phyloP scores from a whole-genome alignment of 2,797 vertebrate genomes.

The Prunella strophiata region DNA sequence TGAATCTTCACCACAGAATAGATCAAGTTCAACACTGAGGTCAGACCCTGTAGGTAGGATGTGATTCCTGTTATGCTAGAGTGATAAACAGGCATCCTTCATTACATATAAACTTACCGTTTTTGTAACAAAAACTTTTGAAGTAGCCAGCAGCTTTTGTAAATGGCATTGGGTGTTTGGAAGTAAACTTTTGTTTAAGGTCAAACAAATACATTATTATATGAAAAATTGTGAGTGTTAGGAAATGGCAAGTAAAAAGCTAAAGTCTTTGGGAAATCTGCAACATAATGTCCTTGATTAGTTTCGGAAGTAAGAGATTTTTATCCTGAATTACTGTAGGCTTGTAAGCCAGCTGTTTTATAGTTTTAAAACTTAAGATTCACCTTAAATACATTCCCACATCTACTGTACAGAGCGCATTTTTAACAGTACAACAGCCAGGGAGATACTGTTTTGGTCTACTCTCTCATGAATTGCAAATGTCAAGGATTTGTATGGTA shows the following conservation, averaged over 20 bases:
- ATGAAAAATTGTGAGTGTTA: neutral
- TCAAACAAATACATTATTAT: constrained; percentile 15
- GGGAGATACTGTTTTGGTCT: neutral
- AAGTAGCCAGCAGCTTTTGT: constrained; percentile 43
- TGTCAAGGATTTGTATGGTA: neutral
- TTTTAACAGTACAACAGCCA: neutral
- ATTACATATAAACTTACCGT: neutral
- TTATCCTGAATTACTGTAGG: constrained; percentile 6
- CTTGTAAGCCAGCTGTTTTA: constrained; percentile 41
- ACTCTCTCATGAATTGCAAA: neutral
- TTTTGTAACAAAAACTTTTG: constrained; percentile 57
- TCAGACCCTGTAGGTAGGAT: constrained; percentile 37
- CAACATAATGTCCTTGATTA: constrained; percentile 19
- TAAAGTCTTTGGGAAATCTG: constrained; percentile 29
- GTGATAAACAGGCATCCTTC: neutral
- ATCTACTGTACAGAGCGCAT: constrained; percentile 26
- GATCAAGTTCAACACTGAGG: constrained; percentile 37
- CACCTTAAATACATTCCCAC: constrained; percentile 46
- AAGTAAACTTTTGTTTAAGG: constrained; percentile 42
- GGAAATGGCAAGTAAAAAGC: constrained; percentile 36
- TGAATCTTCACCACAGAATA: constrained; percentile 42
- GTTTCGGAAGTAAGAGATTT: constrained; percentile 38
- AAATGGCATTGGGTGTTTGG: constrained; percentile 31
- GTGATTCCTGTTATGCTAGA: constrained; percentile 16
- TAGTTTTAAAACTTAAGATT: constrained; percentile 21